Evolutionary conservation across 1,140 invertebrate species (phyloP).

Genomic region (Andricus grossulariae): DNA sequence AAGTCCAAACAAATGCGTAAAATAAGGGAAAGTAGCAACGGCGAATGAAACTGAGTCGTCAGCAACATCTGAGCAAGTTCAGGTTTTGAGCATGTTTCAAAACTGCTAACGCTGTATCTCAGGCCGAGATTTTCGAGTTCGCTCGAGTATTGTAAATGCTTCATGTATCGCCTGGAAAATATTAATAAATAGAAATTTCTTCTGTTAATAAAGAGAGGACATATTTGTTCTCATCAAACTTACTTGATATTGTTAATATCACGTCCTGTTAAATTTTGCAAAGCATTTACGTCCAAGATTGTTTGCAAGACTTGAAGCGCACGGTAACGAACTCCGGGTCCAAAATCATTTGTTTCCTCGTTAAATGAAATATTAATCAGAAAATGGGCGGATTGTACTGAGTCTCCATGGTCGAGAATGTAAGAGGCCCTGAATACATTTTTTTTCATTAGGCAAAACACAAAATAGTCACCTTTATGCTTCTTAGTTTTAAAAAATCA

Average conservation of each 20-base stretch:
- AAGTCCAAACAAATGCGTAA: conserved; percentile 65
- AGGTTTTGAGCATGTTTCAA: conserved; percentile 63
- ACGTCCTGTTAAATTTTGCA: conserved; percentile 65
- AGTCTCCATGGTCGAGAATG: conserved; percentile 61
- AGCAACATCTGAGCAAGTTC: conserved; percentile 65
- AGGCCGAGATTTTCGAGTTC: conserved; percentile 72
- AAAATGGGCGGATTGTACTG: conserved; percentile 51
- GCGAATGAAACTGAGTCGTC: conserved; percentile 49
- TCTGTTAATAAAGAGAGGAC: conserved; percentile 32
- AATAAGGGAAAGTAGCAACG: conserved; percentile 56
- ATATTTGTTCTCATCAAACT: conserved; percentile 28
- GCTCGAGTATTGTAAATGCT: conserved; percentile 66
- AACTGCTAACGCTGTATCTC: conserved; percentile 62
- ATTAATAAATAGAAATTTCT: conserved; percentile 25
- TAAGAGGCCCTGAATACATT: conserved; percentile 68
- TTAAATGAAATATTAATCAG: conserved; percentile 66
- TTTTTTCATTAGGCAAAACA: not conserved
- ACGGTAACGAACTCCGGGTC: conserved; percentile 61
- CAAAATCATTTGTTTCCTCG: conserved; percentile 54
- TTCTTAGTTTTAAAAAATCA: not conserved
- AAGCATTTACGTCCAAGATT: conserved; percentile 54
- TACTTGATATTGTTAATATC: conserved; percentile 56
- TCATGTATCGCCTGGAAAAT: conserved; percentile 64
- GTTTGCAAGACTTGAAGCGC: conserved; percentile 67
- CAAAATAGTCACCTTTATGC: not conserved